Evolutionary conservation across 2,113 vertebrate species (phyloP).

Genomic region (Gyps fulvus): DNA sequence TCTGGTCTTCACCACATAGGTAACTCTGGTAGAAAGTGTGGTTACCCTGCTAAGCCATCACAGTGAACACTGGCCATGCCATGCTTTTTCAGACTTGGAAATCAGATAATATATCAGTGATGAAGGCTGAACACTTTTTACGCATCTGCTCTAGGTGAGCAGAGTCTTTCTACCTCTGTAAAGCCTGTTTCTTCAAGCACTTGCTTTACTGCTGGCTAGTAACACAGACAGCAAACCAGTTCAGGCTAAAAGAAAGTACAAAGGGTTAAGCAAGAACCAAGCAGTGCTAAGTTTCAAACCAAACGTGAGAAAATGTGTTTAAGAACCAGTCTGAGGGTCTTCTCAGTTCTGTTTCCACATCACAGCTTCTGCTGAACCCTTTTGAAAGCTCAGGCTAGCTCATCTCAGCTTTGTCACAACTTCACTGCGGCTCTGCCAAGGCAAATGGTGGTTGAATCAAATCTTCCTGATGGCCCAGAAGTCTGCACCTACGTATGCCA

Average conservation of each 20-base stretch:
- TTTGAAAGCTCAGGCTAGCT: background rate
- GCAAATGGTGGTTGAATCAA: background rate
- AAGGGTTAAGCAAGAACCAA: background rate
- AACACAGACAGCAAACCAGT: background rate
- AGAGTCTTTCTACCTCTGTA: background rate
- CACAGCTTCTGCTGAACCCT: background rate
- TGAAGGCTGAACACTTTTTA: background rate
- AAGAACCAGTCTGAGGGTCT: background rate
- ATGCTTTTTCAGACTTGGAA: background rate
- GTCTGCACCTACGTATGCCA: background rate
- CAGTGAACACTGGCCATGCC: too few species aligned
- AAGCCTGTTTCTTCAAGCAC: background rate
- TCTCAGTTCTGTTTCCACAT: background rate
- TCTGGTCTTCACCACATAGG: rapidly evolving
- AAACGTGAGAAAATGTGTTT: rapidly evolving
- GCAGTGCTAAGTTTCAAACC: background rate
- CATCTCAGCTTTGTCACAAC: background rate
- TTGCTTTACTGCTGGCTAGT: background rate
- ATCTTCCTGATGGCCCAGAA: background rate
- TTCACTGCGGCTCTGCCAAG: background rate
- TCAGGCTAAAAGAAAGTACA: background rate
- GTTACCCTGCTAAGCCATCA: background rate
- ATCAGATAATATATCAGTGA: background rate
- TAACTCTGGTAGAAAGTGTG: too few species aligned
- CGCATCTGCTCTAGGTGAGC: background rate